phyloP scores from a whole-genome alignment of 2,113 vertebrate species.

The Arvicanthis niloticus region DNA sequence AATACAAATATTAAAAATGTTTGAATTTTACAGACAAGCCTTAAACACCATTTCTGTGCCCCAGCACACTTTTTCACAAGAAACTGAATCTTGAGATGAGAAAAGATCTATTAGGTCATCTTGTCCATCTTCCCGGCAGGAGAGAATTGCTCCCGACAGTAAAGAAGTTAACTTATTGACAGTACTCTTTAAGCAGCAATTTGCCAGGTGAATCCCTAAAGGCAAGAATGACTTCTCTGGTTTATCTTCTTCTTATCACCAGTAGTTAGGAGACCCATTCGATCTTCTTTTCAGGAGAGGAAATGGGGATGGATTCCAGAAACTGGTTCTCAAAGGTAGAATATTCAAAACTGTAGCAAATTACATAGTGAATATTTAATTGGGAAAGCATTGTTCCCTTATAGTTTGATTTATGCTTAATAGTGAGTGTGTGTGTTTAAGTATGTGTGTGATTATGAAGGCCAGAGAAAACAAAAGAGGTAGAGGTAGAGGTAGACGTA shows the following conservation, averaged over 20 bases:
- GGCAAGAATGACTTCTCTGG: constrained; percentile 79
- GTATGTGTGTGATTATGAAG: not conserved
- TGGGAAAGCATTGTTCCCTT: not conserved
- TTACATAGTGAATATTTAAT: not conserved
- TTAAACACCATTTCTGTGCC: constrained; percentile 42
- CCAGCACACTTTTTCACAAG: constrained; percentile 59
- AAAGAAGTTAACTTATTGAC: constrained; percentile 84
- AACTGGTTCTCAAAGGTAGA: constrained; percentile 48
- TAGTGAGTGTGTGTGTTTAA: not conserved
- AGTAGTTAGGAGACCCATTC: constrained; percentile 67
- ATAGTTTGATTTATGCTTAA: not conserved
- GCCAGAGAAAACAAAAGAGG: too few relatives aligned
- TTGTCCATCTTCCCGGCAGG: constrained; percentile 77
- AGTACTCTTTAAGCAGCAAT: constrained; percentile 82
- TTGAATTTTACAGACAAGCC: not conserved
- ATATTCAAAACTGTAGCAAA: constrained; percentile 16
- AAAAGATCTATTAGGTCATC: constrained; percentile 79
- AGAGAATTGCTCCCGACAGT: constrained; percentile 78
- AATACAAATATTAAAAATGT: not conserved
- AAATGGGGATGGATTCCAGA: constrained; percentile 38
- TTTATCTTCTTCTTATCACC: constrained; percentile 81
- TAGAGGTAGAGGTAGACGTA: too few relatives aligned
- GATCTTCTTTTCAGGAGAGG: constrained; percentile 64
- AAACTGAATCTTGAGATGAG: constrained; percentile 74
- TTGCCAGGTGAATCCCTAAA: constrained; percentile 82